Percentiles rank a stretch among this genome's conserved stretches.
Evolutionary conservation across 2,888 invertebrate species (phyloP).

Genomic region (Achlya flavicornis): DNA sequence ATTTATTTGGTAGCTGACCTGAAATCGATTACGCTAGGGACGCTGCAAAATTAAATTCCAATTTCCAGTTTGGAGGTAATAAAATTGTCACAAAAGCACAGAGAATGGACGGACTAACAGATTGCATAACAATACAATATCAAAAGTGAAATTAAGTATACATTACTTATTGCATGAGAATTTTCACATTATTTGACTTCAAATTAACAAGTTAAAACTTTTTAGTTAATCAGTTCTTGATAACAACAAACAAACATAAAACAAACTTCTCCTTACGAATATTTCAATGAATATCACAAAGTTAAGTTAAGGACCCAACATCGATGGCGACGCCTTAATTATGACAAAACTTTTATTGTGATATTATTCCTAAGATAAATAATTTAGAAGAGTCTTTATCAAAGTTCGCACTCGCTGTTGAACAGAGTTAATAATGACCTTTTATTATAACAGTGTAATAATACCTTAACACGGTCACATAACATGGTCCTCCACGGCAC

Average conservation of each 20-base stretch:
- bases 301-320: not conserved
- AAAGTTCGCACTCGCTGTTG: not conserved
- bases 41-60: conserved; percentile 45
- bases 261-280: conserved; percentile 40
- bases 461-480: too few species aligned
- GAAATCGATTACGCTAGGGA: conserved; percentile 40
- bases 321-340: conserved; percentile 19
- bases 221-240: conserved; percentile 32
- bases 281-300: conserved; percentile 53
- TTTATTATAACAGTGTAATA: too few species aligned
- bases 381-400: conserved; percentile 16
- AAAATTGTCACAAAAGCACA: conserved; percentile 8
- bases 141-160: not conserved
- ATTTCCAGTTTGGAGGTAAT: conserved; percentile 18
- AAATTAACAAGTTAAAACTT: not conserved
- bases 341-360: conserved; percentile 50
- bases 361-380: conserved; percentile 36
- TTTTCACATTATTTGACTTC: not conserved
- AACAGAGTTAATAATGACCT: not conserved
- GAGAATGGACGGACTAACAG: conserved; percentile 2
- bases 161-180: not conserved
- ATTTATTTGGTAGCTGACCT: conserved; percentile 42
- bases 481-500: too few species aligned
- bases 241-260: conserved; percentile 44
- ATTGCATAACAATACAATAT: not conserved